phyloP scores from a whole-genome alignment of 2,888 invertebrate species.

The Acleris emargana region DNA sequence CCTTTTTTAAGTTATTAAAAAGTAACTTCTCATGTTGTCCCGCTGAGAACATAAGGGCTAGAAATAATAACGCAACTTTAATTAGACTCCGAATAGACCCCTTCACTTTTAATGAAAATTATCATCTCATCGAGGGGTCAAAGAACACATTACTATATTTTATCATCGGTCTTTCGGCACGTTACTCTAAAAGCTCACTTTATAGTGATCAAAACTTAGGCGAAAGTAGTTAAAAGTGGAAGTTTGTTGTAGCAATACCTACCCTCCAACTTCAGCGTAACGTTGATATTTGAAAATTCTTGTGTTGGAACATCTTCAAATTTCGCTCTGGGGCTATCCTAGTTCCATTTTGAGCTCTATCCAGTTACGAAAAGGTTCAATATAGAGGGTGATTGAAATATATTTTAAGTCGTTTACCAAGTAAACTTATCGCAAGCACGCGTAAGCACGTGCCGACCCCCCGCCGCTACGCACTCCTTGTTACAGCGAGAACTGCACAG shows the following conservation, averaged over 20 bases:
- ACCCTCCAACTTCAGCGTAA: slow-evolving; percentile 59
- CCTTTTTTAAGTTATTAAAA: slow-evolving; percentile 43
- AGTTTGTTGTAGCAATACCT: slow-evolving; percentile 54
- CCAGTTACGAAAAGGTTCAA: slow-evolving; percentile 38
- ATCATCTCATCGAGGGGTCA: slow-evolving; percentile 73
- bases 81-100: slow-evolving; percentile 72
- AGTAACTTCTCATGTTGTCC: slow-evolving; percentile 53
- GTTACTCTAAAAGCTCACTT: slow-evolving; percentile 66
- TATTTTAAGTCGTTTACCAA: slow-evolving; percentile 47
- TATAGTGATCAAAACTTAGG: slow-evolving; percentile 66
- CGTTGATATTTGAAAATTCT: slow-evolving; percentile 55
- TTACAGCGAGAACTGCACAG: slow-evolving; percentile 78
- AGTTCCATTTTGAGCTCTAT: slow-evolving; percentile 43
- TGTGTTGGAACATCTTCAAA: slow-evolving; percentile 54
- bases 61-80: slow-evolving; percentile 72
- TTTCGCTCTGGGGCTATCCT: slow-evolving; percentile 41
- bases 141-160: slow-evolving; percentile 76
- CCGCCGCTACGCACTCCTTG: slow-evolving; percentile 82
- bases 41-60: slow-evolving; percentile 58
- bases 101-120: slow-evolving; percentile 73
- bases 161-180: slow-evolving; percentile 71
- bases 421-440: slow-evolving; percentile 55
- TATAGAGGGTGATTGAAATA: slow-evolving; percentile 41
- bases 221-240: slow-evolving; percentile 51
- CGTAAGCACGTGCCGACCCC: slow-evolving; percentile 81